Percentiles rank a stretch among this genome's conserved stretches.
Conservation (phyloP, 92 coral and sea anemone genomes). For the Bergia puertoricense region DNA sequence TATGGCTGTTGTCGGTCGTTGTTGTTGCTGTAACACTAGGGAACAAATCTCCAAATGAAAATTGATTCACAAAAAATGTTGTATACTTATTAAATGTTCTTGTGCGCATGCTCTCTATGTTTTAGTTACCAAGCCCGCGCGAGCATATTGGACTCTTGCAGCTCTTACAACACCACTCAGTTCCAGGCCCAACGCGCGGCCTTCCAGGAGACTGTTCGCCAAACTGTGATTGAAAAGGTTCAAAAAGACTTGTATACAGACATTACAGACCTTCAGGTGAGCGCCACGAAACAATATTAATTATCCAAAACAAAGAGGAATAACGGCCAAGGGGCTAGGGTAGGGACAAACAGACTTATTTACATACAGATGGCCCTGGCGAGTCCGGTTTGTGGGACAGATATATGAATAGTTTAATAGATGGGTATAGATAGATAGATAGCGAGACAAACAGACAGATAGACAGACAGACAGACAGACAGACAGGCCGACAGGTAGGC, state of each 20-base stretch:
- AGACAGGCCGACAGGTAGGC: neutral
- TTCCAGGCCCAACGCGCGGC: slow-evolving; percentile 38
- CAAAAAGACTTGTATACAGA: slow-evolving; percentile 14
- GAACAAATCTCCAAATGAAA: too few relatives aligned
- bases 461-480: too few relatives aligned
- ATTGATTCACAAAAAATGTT: too few relatives aligned
- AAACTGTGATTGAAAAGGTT: slow-evolving; percentile 23
- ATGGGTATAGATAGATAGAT: too few relatives aligned
- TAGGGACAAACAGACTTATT: too few relatives aligned
- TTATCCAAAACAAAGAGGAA: too few relatives aligned
- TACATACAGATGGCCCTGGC: too few relatives aligned
- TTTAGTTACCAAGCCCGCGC: slow-evolving; percentile 38
- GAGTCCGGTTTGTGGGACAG: neutral
- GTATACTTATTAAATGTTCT: neutral
- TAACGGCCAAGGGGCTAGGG: too few relatives aligned
- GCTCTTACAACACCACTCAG: slow-evolving; percentile 44
- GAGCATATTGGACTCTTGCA: slow-evolving; percentile 37
- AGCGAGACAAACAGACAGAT: neutral
- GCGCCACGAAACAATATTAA: neutral
- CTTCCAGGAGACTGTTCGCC: slow-evolving; percentile 30
- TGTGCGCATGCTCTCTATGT: neutral
- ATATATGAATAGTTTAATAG: neutral
- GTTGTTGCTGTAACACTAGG: too few relatives aligned
- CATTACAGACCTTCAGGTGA: slow-evolving; percentile 39
- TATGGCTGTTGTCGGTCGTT: too few relatives aligned